These are phyloP conservation scores for Sceloporus undulatus DNA, from an alignment of 2,113 vertebrate species.

Conservation along the genomic window DNA sequence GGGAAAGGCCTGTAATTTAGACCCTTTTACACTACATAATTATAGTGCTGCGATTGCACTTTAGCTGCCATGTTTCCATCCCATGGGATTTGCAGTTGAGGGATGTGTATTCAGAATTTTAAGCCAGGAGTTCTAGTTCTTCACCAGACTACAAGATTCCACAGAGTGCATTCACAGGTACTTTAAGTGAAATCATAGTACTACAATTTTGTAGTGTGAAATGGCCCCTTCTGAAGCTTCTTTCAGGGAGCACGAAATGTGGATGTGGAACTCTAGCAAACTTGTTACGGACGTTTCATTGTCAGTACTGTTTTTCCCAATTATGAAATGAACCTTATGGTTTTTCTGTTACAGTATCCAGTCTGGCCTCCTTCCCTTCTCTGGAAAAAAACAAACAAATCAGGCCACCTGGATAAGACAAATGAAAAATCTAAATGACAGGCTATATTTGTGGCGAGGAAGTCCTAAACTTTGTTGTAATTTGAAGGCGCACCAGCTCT, in stretches of 20 bases:
- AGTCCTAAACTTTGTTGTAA: conserved; percentile 46
- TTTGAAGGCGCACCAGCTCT: conserved; percentile 50
- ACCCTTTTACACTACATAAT: no score
- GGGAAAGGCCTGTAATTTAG: no score
- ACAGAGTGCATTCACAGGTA: no score
- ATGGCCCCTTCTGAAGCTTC: not conserved
- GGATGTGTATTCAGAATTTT: no score
- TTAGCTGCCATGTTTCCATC: no score
- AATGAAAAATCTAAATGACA: conserved; percentile 55
- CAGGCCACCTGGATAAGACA: conserved; percentile 43
- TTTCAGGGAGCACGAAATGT: not conserved
- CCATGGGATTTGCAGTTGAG: no score
- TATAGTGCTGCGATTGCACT: no score
- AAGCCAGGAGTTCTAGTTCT: no score
- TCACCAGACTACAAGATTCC: no score
- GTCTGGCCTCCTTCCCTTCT: not conserved
- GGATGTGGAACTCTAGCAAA: conserved; percentile 2
- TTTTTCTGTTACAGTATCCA: conserved; percentile 38
- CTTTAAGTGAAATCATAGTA: no score
- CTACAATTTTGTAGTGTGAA: no score
- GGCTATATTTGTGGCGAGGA: conserved; percentile 53
- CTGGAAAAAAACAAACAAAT: not conserved
- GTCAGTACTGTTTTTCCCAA: not conserved
- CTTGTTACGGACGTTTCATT: not conserved
- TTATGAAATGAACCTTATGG: conserved; percentile 31